A percentile compares a stretch with the other conserved stretches of the same genome.
phyloP scores from a whole-genome alignment of 2,113 vertebrate genomes.

The Gnathonemus echidnorhynchus region DNA sequence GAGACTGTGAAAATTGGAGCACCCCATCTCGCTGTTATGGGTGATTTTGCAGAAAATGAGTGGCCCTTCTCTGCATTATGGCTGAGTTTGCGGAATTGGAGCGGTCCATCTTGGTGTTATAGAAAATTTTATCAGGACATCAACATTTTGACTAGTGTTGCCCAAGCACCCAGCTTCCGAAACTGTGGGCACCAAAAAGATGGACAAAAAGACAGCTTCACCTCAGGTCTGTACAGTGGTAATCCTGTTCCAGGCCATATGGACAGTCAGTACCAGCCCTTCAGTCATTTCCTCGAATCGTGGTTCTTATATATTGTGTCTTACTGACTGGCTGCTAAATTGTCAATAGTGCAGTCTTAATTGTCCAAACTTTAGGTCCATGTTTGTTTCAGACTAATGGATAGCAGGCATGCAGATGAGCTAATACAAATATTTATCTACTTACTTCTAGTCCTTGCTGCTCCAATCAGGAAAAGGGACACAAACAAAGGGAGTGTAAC shows the following conservation, averaged over 20 bases:
- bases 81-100: neutral
- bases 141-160: neutral
- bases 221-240: constrained; percentile 15
- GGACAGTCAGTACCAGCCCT: neutral
- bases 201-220: neutral
- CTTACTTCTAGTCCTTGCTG: constrained; percentile 99
- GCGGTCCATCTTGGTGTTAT: neutral
- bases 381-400: constrained; percentile 35
- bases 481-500: constrained; percentile 30
- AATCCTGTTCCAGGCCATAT: neutral
- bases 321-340: neutral
- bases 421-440: constrained; percentile 38
- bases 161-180: neutral
- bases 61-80: neutral
- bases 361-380: constrained; percentile 19
- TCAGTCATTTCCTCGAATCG: neutral
- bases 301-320: neutral
- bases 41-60: neutral
- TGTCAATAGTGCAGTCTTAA: neutral
- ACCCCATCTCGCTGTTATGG: neutral
- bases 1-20: neutral
- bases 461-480: constrained; percentile 60
- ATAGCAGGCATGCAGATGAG: constrained; percentile 47
- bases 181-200: neutral
- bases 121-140: neutral